Evolutionary conservation across 2,888 invertebrate species (phyloP).

Genomic region (Lacanobia oleracea): DNA sequence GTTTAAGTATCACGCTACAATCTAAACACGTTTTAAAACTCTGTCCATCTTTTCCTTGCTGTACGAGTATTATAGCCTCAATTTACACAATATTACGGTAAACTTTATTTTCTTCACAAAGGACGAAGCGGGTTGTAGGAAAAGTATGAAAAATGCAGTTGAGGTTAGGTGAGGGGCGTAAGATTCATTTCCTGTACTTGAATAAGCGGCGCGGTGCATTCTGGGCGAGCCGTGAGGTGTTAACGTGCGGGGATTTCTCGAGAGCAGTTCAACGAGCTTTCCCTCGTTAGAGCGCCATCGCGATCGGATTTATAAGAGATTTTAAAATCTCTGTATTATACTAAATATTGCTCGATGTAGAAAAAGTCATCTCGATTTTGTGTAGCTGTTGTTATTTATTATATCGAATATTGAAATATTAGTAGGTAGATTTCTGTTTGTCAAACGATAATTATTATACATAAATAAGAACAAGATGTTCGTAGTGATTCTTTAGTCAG

Average conservation of each 20-base stretch:
- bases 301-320: conserved; percentile 57
- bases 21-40: conserved; percentile 36
- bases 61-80: conserved; percentile 12
- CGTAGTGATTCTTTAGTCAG: not conserved
- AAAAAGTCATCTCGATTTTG: conserved; percentile 4
- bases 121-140: conserved; percentile 52
- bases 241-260: conserved; percentile 55
- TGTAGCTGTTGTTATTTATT: not conserved
- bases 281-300: conserved; percentile 59
- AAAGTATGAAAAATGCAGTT: conserved; percentile 69
- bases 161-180: conserved; percentile 42
- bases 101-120: conserved; percentile 60
- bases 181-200: conserved; percentile 68
- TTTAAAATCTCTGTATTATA: conserved; percentile 42
- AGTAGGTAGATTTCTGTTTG: not conserved
- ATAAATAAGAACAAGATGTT: not conserved
- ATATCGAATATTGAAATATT: not conserved
- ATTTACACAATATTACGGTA: conserved; percentile 40
- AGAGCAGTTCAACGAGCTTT: conserved; percentile 60
- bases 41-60: not conserved
- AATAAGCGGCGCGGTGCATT: conserved; percentile 64
- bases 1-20: conserved; percentile 18
- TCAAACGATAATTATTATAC: not conserved
- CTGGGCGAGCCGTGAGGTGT: conserved; percentile 59
- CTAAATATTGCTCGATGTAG: conserved; percentile 31